Evolutionary conservation across 2,888 invertebrate species (phyloP).

Genomic region (Escarpia spicata): DNA sequence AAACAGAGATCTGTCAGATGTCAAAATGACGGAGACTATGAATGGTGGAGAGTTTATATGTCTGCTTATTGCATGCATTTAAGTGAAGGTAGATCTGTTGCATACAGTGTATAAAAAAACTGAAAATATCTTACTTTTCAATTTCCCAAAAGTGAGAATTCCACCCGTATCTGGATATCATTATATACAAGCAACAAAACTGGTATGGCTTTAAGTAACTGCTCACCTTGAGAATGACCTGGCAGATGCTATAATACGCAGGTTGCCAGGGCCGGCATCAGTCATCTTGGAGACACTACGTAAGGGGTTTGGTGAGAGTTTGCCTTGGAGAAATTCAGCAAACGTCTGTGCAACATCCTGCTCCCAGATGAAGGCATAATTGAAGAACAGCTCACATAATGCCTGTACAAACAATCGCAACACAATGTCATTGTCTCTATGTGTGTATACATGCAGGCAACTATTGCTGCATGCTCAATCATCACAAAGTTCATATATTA

Average conservation of each 20-base stretch:
- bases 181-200: not conserved
- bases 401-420: not conserved
- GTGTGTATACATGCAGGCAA: no score
- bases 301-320: conserved; percentile 58
- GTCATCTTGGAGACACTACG: conserved; percentile 46
- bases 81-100: no score
- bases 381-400: conserved; percentile 48
- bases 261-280: conserved; percentile 28
- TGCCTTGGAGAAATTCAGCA: conserved; percentile 59
- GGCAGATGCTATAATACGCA: conserved; percentile 33
- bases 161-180: not conserved
- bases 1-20: no score
- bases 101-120: no score
- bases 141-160: no score
- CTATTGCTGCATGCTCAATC: no score
- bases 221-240: conserved; percentile 35
- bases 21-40: no score
- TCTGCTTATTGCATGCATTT: no score
- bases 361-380: conserved; percentile 62
- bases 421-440: not conserved
- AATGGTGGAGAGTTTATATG: no score
- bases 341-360: conserved; percentile 63
- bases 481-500: not conserved
- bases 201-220: not conserved
- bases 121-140: no score